Base-by-base conservation (phyloP, 2,113 vertebrate genomes). In the Mus spicilegus region DNA sequence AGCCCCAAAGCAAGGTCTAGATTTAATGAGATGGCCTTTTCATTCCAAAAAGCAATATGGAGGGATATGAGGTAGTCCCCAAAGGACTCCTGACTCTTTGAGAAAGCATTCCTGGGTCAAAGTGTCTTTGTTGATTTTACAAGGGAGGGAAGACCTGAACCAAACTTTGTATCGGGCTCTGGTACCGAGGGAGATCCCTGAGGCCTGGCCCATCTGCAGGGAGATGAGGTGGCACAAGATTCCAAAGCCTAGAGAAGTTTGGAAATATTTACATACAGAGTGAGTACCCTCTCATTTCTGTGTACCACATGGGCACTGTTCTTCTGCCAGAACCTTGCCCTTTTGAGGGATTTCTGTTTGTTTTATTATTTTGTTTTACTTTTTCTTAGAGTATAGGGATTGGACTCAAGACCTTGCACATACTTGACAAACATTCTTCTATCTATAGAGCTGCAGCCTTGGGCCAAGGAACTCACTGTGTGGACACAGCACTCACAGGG, bases 61-160 rank as follows among this genome's bases (percentile, higher is more conserved):
- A 13, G 11, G 22, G 9, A 7, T 4, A 7, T 4, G 14, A 39
- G 36, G 7, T 58, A 1, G 33, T 36, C 2, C 12, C 33, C 4
- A 1, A 13, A 20, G 19, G 28, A 42, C 14, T 56, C 22, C 65
- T 97, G 63, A 39, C 46, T 97, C 90, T 72, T 97, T 67, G 65
- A 94, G 97, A 89, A 97, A 14, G 97, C 76, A 73, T 89, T 91
- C 61, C 91, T 93, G 85, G 91, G 93, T 92, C 24, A 76, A 39
- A 65, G 81, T 88, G 69, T 80, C 93, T 96, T 95, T 96, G 95
- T 95, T 87, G 63, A 96, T 93, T 81, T 89, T 91, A 90, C 54
- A 82, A 63, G 56, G 24, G 93, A 94, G 85, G 91, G 91, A 76
- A n/a, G 63, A 46, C 42, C 65, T 24, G 49, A 96, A 89, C 93